Evolutionary conservation across 2,797 vertebrate species (phyloP).

Genomic region (Rhinophrynus dorsalis): DNA sequence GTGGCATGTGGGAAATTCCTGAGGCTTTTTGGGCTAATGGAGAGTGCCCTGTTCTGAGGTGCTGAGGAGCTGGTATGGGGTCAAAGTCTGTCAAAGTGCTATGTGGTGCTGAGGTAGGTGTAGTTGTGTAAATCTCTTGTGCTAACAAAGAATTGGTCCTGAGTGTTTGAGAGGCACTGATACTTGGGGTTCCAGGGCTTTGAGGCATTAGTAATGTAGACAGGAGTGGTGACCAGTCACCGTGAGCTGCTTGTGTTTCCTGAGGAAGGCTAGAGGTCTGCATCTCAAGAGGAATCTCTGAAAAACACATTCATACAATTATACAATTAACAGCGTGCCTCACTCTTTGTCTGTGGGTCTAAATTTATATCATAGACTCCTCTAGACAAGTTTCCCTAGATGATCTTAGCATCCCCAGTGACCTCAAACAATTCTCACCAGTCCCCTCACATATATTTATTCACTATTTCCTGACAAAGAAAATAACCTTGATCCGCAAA

Average conservation of each 20-base stretch:
- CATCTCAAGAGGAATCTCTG: constrained; percentile 7
- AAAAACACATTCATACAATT: neutral
- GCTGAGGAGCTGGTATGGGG: constrained; percentile 25
- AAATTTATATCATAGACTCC: too few species aligned
- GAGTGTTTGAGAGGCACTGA: neutral
- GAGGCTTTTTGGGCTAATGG: constrained; percentile 30
- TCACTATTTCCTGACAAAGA: too few species aligned
- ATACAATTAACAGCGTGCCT: too few species aligned
- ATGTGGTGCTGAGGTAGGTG: constrained; percentile 32
- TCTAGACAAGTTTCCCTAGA: too few species aligned
- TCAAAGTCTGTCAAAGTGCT: constrained; percentile 7
- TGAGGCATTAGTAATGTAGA: neutral
- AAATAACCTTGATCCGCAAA: too few species aligned
- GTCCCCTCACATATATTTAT: too few species aligned
- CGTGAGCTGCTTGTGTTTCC: constrained; percentile 1
- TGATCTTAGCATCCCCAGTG: too few species aligned
- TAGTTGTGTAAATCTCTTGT: constrained; percentile 1
- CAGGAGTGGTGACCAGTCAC: neutral
- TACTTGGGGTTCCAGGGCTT: neutral
- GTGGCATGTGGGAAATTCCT: constrained; percentile 29
- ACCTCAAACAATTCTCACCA: too few species aligned
- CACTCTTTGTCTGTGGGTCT: too few species aligned
- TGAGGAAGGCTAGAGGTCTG: constrained; percentile 15
- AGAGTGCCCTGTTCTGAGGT: constrained; percentile 30
- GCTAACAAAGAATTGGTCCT: neutral